Evolutionary conservation across 2,888 invertebrate genomes (phyloP).

Genomic region (Agapostemon virescens): DNA sequence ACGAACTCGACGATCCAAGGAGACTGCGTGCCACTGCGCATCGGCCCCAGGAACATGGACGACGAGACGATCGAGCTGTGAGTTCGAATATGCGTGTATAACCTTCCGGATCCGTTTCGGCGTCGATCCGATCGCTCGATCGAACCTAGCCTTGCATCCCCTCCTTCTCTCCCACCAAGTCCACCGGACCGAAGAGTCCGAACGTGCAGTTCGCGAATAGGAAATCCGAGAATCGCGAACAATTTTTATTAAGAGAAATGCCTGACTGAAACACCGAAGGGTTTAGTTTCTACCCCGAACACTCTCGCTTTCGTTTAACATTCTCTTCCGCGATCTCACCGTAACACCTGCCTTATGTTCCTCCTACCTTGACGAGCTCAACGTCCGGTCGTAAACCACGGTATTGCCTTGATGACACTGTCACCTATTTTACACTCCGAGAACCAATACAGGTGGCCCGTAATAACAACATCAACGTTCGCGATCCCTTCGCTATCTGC

Average conservation of each 20-base stretch:
- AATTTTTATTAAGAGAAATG: neutral
- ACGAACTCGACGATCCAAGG: conserved; percentile 19
- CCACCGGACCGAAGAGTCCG: neutral
- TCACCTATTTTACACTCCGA: neutral
- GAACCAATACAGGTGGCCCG: neutral
- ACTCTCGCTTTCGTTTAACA: neutral
- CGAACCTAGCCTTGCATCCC: neutral
- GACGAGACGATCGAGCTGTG: conserved; percentile 77
- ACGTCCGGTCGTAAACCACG: neutral
- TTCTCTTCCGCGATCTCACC: neutral
- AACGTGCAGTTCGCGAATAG: neutral
- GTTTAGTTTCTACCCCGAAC: neutral
- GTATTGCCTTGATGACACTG: neutral
- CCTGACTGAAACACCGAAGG: neutral
- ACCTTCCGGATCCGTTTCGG: conserved; percentile 34
- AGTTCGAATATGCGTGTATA: conserved; percentile 67
- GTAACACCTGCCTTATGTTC: neutral
- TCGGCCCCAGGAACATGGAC: conserved; percentile 68
- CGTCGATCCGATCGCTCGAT: conserved; percentile 23
- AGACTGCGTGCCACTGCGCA: conserved; percentile 19
- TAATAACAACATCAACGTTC: neutral
- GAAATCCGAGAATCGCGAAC: neutral
- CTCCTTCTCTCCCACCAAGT: neutral
- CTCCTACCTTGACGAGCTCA: neutral
- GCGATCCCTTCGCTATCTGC: neutral